These are phyloP conservation scores for Oppia nitens DNA, from an alignment of 1,140 invertebrate species.

Conservation along the genomic window DNA sequence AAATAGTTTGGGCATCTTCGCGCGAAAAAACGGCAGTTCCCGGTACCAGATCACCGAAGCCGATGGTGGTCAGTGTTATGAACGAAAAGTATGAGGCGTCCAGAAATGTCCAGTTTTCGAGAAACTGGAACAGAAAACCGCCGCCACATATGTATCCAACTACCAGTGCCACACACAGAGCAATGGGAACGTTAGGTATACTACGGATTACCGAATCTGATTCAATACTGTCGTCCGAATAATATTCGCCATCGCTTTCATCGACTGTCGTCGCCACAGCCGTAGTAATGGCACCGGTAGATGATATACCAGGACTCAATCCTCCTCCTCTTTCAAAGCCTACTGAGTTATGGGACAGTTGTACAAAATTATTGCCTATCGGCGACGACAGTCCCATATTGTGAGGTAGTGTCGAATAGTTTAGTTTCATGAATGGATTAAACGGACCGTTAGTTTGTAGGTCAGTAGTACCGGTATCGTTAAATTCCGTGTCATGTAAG, in stretches of 20 bases:
- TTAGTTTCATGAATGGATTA: not conserved
- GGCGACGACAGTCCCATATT: not conserved
- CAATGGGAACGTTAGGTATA: slow-evolving; percentile 46
- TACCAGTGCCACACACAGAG: slow-evolving; percentile 72
- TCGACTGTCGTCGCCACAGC: not conserved
- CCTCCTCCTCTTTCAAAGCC: not conserved
- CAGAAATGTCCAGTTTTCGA: slow-evolving; percentile 59
- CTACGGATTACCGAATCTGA: slow-evolving; percentile 10
- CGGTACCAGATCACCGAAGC: slow-evolving; percentile 84
- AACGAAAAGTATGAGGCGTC: slow-evolving; percentile 67
- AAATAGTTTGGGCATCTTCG: slow-evolving; percentile 18
- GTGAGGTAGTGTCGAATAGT: not conserved
- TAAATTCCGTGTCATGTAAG: not conserved
- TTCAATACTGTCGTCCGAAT: not conserved
- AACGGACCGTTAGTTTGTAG: not conserved
- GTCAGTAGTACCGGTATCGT: not conserved
- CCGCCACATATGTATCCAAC: slow-evolving; percentile 73
- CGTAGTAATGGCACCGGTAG: not conserved
- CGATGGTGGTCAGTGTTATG: slow-evolving; percentile 84
- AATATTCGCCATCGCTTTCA: not conserved
- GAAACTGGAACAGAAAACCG: slow-evolving; percentile 61
- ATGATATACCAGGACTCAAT: not conserved
- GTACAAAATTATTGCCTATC: not conserved
- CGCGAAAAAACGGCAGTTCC: slow-evolving; percentile 29
- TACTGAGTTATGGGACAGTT: not conserved